Evolutionary conservation across 1,140 invertebrate genomes (phyloP).

Genomic region (Cydia strobilella): DNA sequence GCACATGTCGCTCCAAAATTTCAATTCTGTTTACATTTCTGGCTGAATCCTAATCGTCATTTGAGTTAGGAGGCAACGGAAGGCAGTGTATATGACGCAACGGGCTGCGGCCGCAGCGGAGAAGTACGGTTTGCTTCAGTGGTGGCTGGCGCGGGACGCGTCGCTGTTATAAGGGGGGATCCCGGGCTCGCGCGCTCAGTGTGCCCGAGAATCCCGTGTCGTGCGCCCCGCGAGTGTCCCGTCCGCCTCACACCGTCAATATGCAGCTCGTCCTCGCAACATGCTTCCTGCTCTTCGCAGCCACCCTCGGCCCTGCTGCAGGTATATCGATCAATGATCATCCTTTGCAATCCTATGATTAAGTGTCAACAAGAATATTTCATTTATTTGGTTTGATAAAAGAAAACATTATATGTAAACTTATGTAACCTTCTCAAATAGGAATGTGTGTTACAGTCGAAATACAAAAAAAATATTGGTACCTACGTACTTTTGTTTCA

Average conservation of each 20-base stretch:
- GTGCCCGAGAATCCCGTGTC: conserved; percentile 76
- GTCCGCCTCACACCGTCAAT: conserved; percentile 46
- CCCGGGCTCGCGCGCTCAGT: conserved; percentile 74
- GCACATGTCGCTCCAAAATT: neutral
- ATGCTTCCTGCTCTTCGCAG: conserved; percentile 69
- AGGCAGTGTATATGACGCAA: conserved; percentile 54
- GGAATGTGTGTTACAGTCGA: too few relatives aligned
- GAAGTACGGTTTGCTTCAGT: conserved; percentile 50
- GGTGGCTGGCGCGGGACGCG: conserved; percentile 71
- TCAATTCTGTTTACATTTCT: conserved; percentile 44
- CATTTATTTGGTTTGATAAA: neutral
- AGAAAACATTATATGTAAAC: too few relatives aligned
- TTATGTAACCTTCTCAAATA: too few relatives aligned
- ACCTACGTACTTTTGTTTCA: too few relatives aligned
- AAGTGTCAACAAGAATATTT: neutral
- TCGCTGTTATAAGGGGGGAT: conserved; percentile 76
- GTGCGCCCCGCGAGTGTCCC: conserved; percentile 62
- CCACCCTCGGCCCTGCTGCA: conserved; percentile 65
- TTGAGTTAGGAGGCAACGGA: conserved; percentile 34
- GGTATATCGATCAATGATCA: conserved; percentile 46
- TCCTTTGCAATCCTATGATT: neutral
- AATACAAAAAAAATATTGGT: too few relatives aligned
- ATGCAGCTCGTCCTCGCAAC: conserved; percentile 70
- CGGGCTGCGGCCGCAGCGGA: conserved; percentile 42
- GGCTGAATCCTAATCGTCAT: conserved; percentile 34